phyloP scores from a whole-genome alignment of 2,888 invertebrate genomes.

The Sphaerophoria taeniata region DNA sequence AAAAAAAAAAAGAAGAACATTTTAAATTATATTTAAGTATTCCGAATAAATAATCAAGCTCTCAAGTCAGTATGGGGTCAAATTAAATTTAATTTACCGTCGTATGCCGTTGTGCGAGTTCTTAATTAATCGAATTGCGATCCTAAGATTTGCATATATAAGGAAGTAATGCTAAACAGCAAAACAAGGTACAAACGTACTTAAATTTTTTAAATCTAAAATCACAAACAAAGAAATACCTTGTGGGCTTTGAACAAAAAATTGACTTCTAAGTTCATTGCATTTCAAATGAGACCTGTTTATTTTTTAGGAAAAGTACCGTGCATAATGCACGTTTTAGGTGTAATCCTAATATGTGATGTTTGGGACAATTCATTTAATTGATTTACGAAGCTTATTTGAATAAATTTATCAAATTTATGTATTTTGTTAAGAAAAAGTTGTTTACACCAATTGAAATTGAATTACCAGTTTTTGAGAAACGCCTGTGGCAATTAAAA shows the following conservation, averaged over 20 bases:
- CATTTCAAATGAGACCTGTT: conserved; percentile 30
- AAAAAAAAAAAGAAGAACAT: conserved; percentile 9
- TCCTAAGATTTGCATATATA: conserved; percentile 23
- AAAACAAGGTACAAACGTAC: neutral
- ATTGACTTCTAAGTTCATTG: conserved; percentile 40
- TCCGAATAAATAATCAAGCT: conserved; percentile 40
- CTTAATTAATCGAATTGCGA: conserved; percentile 35
- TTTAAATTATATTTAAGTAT: conserved; percentile 23
- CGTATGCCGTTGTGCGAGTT: neutral
- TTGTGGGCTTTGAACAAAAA: conserved; percentile 1
- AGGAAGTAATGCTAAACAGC: neutral
- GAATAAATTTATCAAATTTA: neutral
- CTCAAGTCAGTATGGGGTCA: neutral
- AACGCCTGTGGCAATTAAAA: too few relatives aligned
- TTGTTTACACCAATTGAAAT: too few relatives aligned
- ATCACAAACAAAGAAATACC: neutral
- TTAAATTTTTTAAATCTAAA: too few relatives aligned
- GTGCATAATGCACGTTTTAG: neutral
- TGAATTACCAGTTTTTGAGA: too few relatives aligned
- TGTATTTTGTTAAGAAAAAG: neutral
- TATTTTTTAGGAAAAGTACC: neutral
- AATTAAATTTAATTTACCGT: neutral
- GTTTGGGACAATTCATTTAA: neutral
- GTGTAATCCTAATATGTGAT: neutral
- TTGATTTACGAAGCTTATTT: neutral